These are phyloP conservation scores for Sarcoramphus papa DNA, from an alignment of 2,797 vertebrate species.

Conservation along the genomic window DNA sequence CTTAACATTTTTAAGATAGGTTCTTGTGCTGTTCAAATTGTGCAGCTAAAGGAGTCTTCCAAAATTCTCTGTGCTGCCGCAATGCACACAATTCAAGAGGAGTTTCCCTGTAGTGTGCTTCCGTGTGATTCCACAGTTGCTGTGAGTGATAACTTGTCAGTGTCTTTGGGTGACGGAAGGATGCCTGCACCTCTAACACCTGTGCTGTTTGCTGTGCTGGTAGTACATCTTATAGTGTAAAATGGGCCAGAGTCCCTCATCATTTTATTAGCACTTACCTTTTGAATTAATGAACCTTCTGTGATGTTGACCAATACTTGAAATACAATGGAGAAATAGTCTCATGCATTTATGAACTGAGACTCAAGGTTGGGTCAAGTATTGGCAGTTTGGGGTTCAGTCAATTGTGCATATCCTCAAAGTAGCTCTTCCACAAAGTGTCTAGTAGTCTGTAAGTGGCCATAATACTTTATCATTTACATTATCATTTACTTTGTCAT, in stretches of 20 bases:
- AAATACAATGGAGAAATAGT: not conserved
- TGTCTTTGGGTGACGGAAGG: not conserved
- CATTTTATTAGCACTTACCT: not conserved
- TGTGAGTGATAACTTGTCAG: not conserved
- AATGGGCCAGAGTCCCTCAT: not conserved
- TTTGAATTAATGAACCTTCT: not conserved
- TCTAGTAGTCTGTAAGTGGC: no score
- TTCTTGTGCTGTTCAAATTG: not conserved
- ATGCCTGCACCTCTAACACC: rapidly evolving
- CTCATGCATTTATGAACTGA: not conserved
- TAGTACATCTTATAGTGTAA: not conserved
- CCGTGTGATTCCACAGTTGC: not conserved
- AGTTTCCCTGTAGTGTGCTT: not conserved
- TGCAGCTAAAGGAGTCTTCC: no score
- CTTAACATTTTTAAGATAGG: no score
- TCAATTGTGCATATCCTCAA: rapidly evolving
- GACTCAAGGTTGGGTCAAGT: not conserved
- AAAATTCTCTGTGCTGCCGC: not conserved
- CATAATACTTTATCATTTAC: not conserved
- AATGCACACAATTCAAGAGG: rapidly evolving
- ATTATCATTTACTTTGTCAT: not conserved
- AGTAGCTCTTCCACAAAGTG: not conserved
- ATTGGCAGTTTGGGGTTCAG: not conserved
- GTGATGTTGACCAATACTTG: not conserved
- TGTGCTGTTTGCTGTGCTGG: not conserved